Conservation (phyloP, 2,888 invertebrate species). For the Tineola bisselliella region DNA sequence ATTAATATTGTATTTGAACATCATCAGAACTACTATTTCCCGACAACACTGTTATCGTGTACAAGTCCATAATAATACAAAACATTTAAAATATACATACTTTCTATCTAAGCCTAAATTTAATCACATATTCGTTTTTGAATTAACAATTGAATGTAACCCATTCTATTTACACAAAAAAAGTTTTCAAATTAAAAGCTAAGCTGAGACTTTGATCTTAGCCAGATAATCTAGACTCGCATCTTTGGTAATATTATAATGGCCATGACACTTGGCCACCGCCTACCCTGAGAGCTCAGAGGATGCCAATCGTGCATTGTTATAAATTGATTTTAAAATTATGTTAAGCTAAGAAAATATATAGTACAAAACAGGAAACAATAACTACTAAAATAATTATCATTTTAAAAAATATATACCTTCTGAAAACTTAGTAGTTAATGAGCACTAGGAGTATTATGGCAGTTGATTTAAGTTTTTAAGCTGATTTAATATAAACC, state of each 20-base stretch:
- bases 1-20: neutral
- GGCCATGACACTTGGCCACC: neutral
- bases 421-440: neutral
- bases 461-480: neutral
- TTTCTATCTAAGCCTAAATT: conserved; percentile 49
- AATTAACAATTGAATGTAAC: conserved; percentile 43
- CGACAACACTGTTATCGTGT: neutral
- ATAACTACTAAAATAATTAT: too few species aligned
- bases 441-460: neutral
- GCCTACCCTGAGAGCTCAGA: neutral
- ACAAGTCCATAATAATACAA: neutral
- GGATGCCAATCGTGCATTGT: neutral
- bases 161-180: conserved; percentile 58
- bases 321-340: too few species aligned
- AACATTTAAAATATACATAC: conserved; percentile 21
- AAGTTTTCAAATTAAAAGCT: conserved; percentile 37
- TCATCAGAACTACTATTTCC: neutral
- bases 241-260: conserved; percentile 44
- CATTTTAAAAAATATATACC: too few species aligned
- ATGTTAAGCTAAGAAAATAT: too few species aligned
- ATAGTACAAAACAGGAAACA: too few species aligned
- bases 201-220: neutral
- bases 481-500: neutral
- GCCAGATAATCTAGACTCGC: conserved; percentile 38
- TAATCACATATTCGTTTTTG: conserved; percentile 54